Conservation (phyloP, 2,797 vertebrate genomes). For the Gambusia yucatana region DNA sequence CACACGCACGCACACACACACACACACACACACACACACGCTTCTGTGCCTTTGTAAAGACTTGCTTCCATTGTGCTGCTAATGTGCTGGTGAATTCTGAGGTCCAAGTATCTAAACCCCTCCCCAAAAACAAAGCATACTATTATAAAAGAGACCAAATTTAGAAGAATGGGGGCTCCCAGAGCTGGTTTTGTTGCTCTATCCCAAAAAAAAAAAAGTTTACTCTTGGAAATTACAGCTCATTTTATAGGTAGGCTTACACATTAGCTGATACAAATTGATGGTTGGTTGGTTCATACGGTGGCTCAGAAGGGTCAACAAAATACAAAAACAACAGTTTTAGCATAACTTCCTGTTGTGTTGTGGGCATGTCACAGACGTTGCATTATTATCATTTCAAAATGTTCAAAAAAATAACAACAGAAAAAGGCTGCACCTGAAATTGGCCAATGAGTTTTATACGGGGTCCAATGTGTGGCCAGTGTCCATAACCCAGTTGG, state of each 20-base stretch:
- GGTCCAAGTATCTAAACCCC: not conserved
- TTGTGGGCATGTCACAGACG: not conserved
- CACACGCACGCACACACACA: no score
- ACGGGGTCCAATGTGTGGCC: not conserved
- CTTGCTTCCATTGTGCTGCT: not conserved
- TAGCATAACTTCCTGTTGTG: not conserved
- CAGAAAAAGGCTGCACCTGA: not conserved
- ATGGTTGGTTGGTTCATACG: not conserved
- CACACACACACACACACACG: no score
- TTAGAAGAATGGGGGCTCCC: not conserved
- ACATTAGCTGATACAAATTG: not conserved
- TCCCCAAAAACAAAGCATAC: not conserved
- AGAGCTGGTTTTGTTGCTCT: not conserved
- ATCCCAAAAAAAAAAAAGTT: no score
- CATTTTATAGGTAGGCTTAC: not conserved
- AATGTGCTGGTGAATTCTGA: not conserved
- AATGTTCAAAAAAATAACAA: not conserved
- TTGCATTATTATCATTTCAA: not conserved
- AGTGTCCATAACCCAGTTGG: no score
- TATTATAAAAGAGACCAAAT: not conserved
- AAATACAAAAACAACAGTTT: not conserved
- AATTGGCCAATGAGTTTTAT: not conserved
- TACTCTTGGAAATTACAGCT: not conserved
- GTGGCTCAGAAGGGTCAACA: no score
- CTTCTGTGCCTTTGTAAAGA: not conserved